phyloP scores from a whole-genome alignment of 2,888 invertebrate genomes.

The Pheosia gnoma region DNA sequence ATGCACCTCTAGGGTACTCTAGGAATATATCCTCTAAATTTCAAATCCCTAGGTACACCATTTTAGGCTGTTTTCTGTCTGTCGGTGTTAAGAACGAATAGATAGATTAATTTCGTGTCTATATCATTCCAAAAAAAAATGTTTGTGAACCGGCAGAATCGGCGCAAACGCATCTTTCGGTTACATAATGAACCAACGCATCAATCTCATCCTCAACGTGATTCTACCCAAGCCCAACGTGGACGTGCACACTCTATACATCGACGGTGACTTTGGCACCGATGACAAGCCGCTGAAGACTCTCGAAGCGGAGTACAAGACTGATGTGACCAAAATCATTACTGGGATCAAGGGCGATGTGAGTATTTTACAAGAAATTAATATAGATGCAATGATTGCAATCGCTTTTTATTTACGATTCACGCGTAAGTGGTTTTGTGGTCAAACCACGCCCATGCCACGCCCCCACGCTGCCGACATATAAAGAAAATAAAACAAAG shows the following conservation, averaged over 20 bases:
- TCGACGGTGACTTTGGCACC: constrained; percentile 75
- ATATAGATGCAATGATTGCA: no score
- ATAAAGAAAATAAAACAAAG: no score
- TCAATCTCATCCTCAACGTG: constrained; percentile 81
- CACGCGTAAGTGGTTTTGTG: no score
- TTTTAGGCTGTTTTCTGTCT: no score
- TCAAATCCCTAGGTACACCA: no score
- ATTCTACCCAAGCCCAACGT: constrained; percentile 86
- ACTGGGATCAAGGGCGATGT: constrained; percentile 86
- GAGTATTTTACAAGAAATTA: constrained; percentile 39
- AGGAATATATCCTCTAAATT: no score
- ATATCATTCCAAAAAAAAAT: not conserved
- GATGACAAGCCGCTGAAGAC: constrained; percentile 59
- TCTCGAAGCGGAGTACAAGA: constrained; percentile 79
- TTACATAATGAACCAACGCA: constrained; percentile 72
- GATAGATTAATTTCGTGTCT: no score
- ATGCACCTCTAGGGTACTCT: no score
- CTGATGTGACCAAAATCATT: constrained; percentile 77
- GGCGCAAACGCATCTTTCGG: constrained; percentile 85
- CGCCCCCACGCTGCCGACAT: no score
- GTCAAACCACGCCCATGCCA: no score
- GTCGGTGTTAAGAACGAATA: no score
- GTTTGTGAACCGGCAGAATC: constrained; percentile 58
- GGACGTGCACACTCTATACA: constrained; percentile 84
- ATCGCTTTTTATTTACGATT: no score